These are phyloP conservation scores for Clarias batrachus DNA, from an alignment of 2,113 vertebrate genomes.

Conservation along the genomic window DNA sequence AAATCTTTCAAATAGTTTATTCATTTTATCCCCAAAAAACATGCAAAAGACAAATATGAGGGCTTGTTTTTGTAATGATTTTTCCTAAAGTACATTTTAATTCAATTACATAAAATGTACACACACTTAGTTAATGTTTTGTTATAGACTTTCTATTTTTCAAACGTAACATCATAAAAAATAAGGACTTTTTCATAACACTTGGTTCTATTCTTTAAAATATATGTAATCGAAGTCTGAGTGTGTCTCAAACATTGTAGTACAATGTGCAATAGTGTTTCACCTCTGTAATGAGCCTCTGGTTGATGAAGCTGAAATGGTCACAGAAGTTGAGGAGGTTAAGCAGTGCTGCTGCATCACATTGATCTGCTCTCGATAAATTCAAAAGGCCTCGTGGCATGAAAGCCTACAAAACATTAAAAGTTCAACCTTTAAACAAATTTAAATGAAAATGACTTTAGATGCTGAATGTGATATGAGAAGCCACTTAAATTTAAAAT, in stretches of 20 bases:
- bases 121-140: background rate
- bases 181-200: background rate
- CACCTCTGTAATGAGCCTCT: conserved; percentile 75
- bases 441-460: background rate
- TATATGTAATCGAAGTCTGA: background rate
- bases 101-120: background rate
- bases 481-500: background rate
- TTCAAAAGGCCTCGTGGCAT: conserved; percentile 78
- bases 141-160: background rate
- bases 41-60: background rate
- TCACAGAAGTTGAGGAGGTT: conserved; percentile 79
- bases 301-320: conserved; percentile 68
- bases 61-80: background rate
- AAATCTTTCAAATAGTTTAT: background rate
- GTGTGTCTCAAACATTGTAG: background rate
- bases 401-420: conserved; percentile 69
- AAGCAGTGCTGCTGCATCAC: conserved; percentile 79
- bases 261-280: conserved; percentile 23
- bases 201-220: background rate
- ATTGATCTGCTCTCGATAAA: conserved; percentile 62
- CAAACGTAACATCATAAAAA: background rate
- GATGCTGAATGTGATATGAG: background rate
- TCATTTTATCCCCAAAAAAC: background rate
- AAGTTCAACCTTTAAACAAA: background rate
- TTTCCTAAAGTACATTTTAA: background rate